phyloP scores from a whole-genome alignment of 1,140 invertebrate genomes.

The Archegozetes longisetosus region DNA sequence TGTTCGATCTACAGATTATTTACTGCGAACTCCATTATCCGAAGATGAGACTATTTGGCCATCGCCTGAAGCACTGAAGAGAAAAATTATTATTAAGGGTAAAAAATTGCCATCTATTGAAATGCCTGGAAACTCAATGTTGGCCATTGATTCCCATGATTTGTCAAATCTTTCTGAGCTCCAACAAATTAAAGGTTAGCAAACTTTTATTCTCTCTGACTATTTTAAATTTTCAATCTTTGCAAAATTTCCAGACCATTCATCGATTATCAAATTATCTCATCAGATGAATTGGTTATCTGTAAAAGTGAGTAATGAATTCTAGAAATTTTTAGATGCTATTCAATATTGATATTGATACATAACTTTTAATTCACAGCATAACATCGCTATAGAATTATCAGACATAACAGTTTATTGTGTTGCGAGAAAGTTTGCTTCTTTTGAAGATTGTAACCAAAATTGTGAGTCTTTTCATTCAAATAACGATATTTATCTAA shows the following conservation, averaged over 20 bases:
- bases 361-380: background rate
- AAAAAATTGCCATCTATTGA: slow-evolving; percentile 26
- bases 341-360: too few species aligned
- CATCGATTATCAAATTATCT: too few species aligned
- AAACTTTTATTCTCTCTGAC: too few species aligned
- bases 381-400: slow-evolving; percentile 10
- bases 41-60: slow-evolving; percentile 25
- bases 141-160: too few species aligned
- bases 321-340: too few species aligned
- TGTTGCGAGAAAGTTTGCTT: slow-evolving; percentile 7
- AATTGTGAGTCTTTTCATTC: slow-evolving; percentile 14
- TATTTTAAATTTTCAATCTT: too few species aligned
- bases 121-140: too few species aligned
- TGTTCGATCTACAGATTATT: slow-evolving; percentile 23
- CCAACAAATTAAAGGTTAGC: too few species aligned
- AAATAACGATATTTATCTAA: slow-evolving; percentile 4
- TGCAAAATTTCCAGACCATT: too few species aligned
- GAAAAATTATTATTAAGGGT: slow-evolving; percentile 36
- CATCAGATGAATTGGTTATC: too few species aligned
- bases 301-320: too few species aligned
- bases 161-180: too few species aligned
- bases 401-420: slow-evolving; percentile 15
- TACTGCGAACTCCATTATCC: slow-evolving; percentile 25
- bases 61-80: slow-evolving; percentile 31
- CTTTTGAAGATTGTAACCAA: background rate